phyloP scores from a whole-genome alignment of 2,888 invertebrate species.

The Stramonita haemastoma region DNA sequence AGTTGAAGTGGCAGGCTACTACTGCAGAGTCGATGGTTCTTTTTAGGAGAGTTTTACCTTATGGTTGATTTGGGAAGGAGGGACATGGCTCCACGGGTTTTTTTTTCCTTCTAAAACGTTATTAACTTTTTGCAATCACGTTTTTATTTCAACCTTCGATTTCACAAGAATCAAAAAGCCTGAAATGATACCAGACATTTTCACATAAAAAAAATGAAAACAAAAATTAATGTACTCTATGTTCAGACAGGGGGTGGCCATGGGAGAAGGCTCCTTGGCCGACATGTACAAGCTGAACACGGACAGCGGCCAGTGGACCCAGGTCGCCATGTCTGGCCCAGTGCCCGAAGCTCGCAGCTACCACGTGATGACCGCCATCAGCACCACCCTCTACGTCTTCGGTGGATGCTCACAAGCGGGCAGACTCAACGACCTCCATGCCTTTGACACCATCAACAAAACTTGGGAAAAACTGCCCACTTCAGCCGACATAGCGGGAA shows the following conservation, averaged over 20 bases:
- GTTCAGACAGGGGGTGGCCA: constrained; percentile 46
- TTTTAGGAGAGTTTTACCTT: too few relatives aligned
- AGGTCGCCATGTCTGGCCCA: constrained; percentile 36
- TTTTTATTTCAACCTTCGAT: background rate
- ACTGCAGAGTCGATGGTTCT: too few relatives aligned
- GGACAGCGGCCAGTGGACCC: constrained; percentile 43
- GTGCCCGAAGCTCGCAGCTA: constrained; percentile 51
- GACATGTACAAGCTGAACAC: constrained; percentile 52
- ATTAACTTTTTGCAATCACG: too few relatives aligned
- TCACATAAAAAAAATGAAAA: too few relatives aligned
- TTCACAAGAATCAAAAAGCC: background rate
- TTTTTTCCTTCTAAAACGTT: too few relatives aligned
- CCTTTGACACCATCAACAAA: constrained; percentile 47
- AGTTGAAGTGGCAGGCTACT: too few relatives aligned
- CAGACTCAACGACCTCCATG: constrained; percentile 51
- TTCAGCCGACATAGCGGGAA: constrained; percentile 44
- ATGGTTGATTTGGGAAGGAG: too few relatives aligned
- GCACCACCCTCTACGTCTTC: constrained; percentile 50
- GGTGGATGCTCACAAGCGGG: constrained; percentile 52
- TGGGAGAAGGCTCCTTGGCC: constrained; percentile 47
- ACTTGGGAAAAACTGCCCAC: constrained; percentile 50
- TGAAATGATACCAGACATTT: too few relatives aligned
- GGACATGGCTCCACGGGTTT: too few relatives aligned
- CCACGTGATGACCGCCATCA: constrained; percentile 51
- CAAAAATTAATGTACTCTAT: background rate